phyloP scores from a whole-genome alignment of 2,113 vertebrate species.

The Myocastor coypus region DNA sequence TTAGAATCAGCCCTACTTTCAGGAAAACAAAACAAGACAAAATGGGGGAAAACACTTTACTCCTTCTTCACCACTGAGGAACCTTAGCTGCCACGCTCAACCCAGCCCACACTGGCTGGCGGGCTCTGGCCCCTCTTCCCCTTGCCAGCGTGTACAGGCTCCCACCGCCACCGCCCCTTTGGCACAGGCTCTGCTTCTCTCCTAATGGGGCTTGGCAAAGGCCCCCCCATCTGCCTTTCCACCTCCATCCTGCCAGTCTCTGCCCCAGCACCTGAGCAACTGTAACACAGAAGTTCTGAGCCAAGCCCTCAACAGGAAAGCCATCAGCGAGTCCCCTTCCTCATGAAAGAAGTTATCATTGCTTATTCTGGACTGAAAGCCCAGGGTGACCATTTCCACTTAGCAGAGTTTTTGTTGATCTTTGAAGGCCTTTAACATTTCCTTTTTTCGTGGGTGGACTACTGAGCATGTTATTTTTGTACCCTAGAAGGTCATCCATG shows the following conservation, averaged over 20 bases:
- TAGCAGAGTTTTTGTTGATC: background rate
- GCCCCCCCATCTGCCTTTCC: background rate
- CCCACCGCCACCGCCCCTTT: background rate
- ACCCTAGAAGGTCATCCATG: background rate
- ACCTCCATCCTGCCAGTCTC: background rate
- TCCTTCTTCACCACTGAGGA: background rate
- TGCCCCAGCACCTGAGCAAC: background rate
- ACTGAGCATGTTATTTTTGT: background rate
- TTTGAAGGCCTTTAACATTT: background rate
- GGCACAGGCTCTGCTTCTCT: background rate
- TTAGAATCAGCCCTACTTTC: background rate
- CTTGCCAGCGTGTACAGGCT: fast-evolving
- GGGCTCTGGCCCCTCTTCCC: background rate
- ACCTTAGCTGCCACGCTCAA: background rate
- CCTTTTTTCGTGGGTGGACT: background rate
- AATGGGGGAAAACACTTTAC: background rate
- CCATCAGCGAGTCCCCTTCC: background rate
- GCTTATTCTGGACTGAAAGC: background rate
- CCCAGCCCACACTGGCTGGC: no score
- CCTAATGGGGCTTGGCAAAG: background rate
- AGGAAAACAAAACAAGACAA: background rate
- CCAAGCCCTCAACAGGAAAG: background rate
- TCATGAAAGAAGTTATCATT: background rate
- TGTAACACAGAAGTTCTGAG: background rate
- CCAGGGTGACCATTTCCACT: background rate